Evolutionary conservation across 2,797 vertebrate genomes (phyloP).

Genomic region (Gadopsis bispinosus): DNA sequence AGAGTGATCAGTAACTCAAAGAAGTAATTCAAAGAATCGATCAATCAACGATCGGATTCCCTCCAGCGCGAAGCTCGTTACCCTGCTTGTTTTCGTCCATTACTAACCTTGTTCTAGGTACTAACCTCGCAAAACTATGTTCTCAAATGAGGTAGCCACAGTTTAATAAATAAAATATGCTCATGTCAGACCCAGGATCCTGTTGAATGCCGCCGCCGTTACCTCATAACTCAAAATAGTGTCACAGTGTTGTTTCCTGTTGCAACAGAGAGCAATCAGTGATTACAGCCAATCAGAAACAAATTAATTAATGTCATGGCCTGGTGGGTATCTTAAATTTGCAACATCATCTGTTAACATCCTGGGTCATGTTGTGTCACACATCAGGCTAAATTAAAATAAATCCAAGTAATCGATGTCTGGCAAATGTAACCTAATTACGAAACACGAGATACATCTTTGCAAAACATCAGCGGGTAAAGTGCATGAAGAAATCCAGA

Average conservation of each 20-base stretch:
- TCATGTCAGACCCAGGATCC: neutral
- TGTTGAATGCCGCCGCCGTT: neutral
- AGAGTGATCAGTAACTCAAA: constrained; percentile 32
- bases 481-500: neutral
- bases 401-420: neutral
- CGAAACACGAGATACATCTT: neutral
- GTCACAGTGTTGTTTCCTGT: neutral
- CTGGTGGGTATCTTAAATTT: constrained; percentile 11
- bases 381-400: neutral
- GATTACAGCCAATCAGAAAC: constrained; percentile 14
- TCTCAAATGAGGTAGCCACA: no score
- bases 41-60: constrained; percentile 26
- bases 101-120: neutral
- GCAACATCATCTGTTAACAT: constrained; percentile 2
- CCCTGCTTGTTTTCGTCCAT: neutral
- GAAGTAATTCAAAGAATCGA: constrained; percentile 21
- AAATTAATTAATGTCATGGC: constrained; percentile 19
- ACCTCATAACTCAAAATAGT: neutral
- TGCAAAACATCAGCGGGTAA: neutral
- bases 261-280: constrained; percentile 1
- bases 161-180: no score
- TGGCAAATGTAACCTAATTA: neutral
- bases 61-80: constrained; percentile 37
- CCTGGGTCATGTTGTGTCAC: neutral
- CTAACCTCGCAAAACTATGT: neutral